Conservation (phyloP, 2,888 invertebrate genomes). For the Trachelus iudaicus region DNA sequence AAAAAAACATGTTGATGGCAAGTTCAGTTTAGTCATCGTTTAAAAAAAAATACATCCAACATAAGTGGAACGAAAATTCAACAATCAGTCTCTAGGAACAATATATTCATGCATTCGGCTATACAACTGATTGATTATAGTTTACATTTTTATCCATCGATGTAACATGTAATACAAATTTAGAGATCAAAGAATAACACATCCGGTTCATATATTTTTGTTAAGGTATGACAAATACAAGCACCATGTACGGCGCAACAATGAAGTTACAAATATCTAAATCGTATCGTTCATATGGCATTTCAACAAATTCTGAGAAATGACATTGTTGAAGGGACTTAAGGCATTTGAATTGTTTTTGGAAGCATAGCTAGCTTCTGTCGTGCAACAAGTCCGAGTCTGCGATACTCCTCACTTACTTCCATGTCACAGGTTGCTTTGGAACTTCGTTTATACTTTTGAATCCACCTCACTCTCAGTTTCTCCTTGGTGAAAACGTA, state of each 20-base stretch:
- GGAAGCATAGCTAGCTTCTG: conserved; percentile 48
- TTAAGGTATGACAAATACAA: background rate
- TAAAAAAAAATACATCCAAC: background rate
- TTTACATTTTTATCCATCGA: background rate
- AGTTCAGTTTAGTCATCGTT: background rate
- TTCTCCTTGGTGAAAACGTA: conserved; percentile 61
- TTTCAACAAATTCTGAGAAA: conserved; percentile 42
- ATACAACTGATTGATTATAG: background rate
- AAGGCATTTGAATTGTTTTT: conserved; percentile 38
- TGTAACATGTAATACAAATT: too few relatives aligned
- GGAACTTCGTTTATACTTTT: conserved; percentile 54
- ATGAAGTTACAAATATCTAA: background rate
- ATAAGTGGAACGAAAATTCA: background rate
- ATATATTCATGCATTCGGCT: background rate
- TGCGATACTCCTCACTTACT: conserved; percentile 58
- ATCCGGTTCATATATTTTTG: background rate
- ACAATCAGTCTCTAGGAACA: background rate
- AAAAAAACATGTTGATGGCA: background rate
- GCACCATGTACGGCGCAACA: background rate
- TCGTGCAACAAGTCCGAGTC: conserved; percentile 53
- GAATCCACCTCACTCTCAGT: conserved; percentile 59
- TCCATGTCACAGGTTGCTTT: conserved; percentile 54
- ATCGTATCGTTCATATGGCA: conserved; percentile 34
- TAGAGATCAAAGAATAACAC: too few relatives aligned
- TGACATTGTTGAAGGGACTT: conserved; percentile 30